These are phyloP conservation scores for Salvelinus fontinalis DNA, from an alignment of 2,113 vertebrate genomes.

Conservation along the genomic window DNA sequence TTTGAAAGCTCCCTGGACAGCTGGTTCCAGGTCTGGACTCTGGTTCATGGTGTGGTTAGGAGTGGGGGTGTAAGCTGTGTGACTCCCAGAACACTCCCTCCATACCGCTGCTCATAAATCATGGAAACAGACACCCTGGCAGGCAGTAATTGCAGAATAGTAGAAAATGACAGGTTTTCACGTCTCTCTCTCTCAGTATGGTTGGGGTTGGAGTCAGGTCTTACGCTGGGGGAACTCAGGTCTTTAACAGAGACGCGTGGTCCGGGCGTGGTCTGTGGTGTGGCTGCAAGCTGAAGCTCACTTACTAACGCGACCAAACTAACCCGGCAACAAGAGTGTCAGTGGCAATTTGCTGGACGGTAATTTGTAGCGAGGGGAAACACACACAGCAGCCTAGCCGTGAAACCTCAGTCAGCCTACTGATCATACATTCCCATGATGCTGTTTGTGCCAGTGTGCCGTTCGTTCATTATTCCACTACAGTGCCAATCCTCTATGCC, in stretches of 20 bases:
- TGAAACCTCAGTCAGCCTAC: neutral
- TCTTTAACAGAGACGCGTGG: neutral
- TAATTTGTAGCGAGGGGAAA: constrained; percentile 12
- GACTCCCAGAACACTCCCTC: constrained; percentile 21
- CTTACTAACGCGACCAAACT: constrained; percentile 29
- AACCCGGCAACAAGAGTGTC: constrained; percentile 52
- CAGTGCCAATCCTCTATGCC: neutral
- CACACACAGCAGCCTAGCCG: constrained; percentile 10
- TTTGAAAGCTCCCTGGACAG: neutral
- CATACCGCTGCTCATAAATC: constrained; percentile 43
- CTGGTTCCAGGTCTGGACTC: neutral
- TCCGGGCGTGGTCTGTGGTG: constrained; percentile 41
- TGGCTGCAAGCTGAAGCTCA: constrained; percentile 33
- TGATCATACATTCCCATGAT: constrained; percentile 2
- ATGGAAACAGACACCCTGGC: constrained; percentile 39
- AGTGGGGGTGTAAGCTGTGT: neutral
- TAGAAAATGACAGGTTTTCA: constrained; percentile 50
- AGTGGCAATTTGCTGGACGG: constrained; percentile 39
- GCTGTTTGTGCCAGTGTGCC: neutral
- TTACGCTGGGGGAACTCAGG: neutral
- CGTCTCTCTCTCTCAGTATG: constrained; percentile 5
- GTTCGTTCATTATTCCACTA: neutral
- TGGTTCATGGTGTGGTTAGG: neutral
- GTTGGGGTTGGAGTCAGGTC: neutral
- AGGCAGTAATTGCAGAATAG: constrained; percentile 50